Evolutionary conservation across 2,888 invertebrate species (phyloP).

Genomic region (Folsomia manolachei): DNA sequence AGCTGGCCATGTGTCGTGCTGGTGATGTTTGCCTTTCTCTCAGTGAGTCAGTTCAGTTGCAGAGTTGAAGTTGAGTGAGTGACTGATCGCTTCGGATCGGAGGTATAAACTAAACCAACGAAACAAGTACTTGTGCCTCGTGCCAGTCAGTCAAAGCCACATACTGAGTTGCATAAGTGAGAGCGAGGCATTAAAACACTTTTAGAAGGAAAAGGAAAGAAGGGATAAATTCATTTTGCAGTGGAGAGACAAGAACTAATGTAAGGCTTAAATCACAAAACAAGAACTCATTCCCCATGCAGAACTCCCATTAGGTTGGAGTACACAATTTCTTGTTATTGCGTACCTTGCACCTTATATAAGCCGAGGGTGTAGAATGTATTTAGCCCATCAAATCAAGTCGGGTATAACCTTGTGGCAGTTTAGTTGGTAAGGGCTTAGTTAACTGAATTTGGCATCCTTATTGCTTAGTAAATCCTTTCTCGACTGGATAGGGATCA

Average conservation of each 20-base stretch:
- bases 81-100: background rate
- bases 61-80: background rate
- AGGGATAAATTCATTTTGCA: background rate
- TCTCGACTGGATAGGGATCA: no score
- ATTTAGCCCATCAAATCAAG: no score
- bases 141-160: background rate
- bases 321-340: no score
- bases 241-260: background rate
- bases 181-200: background rate
- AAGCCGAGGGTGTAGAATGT: no score
- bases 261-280: background rate
- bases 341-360: no score
- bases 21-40: background rate
- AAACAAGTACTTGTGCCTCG: no score
- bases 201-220: background rate
- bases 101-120: background rate
- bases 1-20: background rate
- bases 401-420: no score
- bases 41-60: background rate
- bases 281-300: no score
- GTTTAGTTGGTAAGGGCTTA: no score
- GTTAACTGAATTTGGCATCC: no score
- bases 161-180: background rate
- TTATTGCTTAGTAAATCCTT: no score
- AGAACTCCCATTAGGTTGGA: no score